Evolutionary conservation across 1,140 invertebrate genomes (phyloP).

Genomic region (Aphaenogaster ashmeadi): DNA sequence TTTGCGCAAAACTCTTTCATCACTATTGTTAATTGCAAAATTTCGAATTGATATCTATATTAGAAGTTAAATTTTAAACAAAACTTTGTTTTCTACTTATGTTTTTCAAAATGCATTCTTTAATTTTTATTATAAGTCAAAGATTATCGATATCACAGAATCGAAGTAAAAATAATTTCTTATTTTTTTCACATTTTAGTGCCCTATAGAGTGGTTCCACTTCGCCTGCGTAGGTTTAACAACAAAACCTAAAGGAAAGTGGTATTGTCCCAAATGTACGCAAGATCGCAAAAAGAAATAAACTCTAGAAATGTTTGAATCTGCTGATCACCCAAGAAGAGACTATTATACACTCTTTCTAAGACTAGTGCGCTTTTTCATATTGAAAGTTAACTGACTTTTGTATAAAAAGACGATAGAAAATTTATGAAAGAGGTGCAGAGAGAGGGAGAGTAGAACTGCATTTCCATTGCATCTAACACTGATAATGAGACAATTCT

Average conservation of each 20-base stretch:
- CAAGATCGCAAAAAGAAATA: conserved; percentile 95
- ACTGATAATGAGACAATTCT: conserved; percentile 45
- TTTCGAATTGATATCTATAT: not conserved
- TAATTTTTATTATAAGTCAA: conserved; percentile 4
- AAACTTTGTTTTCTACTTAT: not conserved
- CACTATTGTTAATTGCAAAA: not conserved
- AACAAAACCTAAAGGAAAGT: conserved; percentile 99
- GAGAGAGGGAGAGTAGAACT: conserved; percentile 11
- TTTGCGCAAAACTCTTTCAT: not conserved
- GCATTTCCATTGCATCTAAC: conserved; percentile 69
- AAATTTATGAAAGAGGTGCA: conserved; percentile 59
- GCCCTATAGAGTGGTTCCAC: conserved; percentile 99
- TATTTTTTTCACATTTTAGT: conserved; percentile 88
- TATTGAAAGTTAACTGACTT: conserved; percentile 44
- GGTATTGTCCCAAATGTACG: conserved; percentile 98
- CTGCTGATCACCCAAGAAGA: not conserved
- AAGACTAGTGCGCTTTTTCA: conserved; percentile 63
- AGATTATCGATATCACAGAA: not conserved
- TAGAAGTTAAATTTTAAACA: not conserved
- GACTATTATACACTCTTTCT: conserved; percentile 33
- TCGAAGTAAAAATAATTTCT: conserved; percentile 34
- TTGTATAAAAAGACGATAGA: conserved; percentile 46
- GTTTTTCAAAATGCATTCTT: not conserved
- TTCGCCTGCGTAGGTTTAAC: conserved; percentile 99
- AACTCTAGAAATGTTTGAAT: conserved; percentile 69